Conservation (phyloP, 2,888 invertebrate genomes). For the Halictus quadricinctus region DNA sequence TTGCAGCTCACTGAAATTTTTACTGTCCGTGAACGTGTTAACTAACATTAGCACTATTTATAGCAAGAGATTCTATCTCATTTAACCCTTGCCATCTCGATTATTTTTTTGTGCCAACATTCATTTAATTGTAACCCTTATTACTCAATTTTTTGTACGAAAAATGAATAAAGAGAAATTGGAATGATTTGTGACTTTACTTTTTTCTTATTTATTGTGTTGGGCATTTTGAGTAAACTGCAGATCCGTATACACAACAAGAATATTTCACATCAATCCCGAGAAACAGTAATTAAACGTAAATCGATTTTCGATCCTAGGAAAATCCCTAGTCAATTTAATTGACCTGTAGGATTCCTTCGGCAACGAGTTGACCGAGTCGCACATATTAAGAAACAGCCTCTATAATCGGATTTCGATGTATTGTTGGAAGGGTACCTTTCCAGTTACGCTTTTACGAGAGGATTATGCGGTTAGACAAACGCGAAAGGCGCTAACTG, state of each 20-base stretch:
- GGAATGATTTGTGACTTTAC: background rate
- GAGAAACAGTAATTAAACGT: background rate
- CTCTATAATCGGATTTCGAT: constrained; percentile 37
- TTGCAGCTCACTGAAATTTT: too few relatives aligned
- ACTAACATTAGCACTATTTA: background rate
- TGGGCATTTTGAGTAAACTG: background rate
- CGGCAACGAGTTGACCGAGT: background rate
- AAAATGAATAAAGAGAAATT: background rate
- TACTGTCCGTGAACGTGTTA: too few relatives aligned
- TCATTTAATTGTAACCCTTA: background rate
- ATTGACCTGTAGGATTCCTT: background rate
- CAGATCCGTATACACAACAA: background rate
- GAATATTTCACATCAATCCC: background rate
- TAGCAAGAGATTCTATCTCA: too few relatives aligned
- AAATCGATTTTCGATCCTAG: background rate
- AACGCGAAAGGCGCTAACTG: constrained; percentile 36
- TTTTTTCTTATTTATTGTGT: too few relatives aligned
- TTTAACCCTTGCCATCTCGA: too few relatives aligned
- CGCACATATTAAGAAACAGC: background rate
- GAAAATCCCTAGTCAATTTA: background rate
- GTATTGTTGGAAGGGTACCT: background rate
- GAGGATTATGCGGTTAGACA: constrained; percentile 16
- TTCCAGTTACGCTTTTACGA: background rate
- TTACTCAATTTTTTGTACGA: too few relatives aligned
- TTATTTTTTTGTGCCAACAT: too few relatives aligned